phyloP scores from a whole-genome alignment of 2,113 vertebrate species.

The Oncorhynchus tshawytscha region DNA sequence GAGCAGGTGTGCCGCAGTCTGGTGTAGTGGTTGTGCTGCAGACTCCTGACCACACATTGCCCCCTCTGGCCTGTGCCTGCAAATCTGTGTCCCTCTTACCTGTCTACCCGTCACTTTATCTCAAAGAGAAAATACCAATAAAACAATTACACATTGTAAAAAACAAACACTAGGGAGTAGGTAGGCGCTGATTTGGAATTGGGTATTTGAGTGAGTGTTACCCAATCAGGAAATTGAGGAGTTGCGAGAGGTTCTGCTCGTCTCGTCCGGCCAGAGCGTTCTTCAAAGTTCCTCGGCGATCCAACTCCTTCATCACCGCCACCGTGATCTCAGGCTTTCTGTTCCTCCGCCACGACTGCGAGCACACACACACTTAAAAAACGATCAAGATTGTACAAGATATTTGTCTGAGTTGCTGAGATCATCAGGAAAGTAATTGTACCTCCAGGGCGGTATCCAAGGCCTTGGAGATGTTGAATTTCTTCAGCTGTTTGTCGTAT shows the following conservation, averaged over 20 bases:
- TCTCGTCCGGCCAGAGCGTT: constrained; percentile 94
- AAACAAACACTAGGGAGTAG: too few species aligned
- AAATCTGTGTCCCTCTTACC: too few species aligned
- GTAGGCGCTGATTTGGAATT: not conserved
- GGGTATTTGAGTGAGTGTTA: constrained; percentile 51
- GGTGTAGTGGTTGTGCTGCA: too few species aligned
- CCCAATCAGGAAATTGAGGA: constrained; percentile 91
- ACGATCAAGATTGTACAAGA: too few species aligned
- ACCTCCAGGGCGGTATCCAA: constrained; percentile 90
- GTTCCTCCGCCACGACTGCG: constrained; percentile 70
- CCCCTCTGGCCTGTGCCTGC: too few species aligned
- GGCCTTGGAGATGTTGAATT: constrained; percentile 89
- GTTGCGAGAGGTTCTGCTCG: constrained; percentile 78
- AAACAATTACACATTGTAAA: not conserved
- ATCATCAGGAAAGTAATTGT: constrained; percentile 7
- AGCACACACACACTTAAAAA: not conserved
- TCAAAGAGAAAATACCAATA: not conserved
- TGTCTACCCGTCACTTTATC: too few species aligned
- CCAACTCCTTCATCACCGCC: constrained; percentile 91
- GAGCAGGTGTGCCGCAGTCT: not conserved
- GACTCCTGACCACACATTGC: too few species aligned
- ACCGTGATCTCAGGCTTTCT: constrained; percentile 86
- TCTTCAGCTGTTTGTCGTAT: constrained; percentile 86
- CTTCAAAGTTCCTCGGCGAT: constrained; percentile 88
- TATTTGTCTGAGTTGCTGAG: too few species aligned